Evolutionary conservation across 2,113 vertebrate genomes (phyloP), one percentile per base, ranked within the genome.

Genomic region (Acrocephalus arundinaceus): DNA sequence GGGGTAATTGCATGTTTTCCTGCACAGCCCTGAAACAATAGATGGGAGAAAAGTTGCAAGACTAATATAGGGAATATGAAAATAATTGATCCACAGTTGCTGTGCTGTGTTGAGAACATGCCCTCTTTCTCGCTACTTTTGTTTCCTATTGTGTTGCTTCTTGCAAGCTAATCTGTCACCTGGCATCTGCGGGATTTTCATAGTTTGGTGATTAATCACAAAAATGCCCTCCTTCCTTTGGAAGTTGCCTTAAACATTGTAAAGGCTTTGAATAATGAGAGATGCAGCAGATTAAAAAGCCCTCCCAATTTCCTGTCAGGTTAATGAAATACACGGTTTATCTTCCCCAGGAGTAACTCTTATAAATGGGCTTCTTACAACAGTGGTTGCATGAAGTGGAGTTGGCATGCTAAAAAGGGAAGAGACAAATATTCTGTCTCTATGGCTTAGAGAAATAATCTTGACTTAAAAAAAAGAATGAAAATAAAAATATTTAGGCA

Each of bases 241-340:
- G 91, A 96, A 93, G 85, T 89, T 90, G 43, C 39, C 77, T 84
- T 93, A 63, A 65, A 81, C 75, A 45, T 83, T 88, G 78, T 83
- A 92, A 95, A 92, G 61, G 20, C 45, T 88, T 94, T 88, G 93
- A 91, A 90, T 94, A 93, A 94, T 90, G 80, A 88, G 87, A 59
- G 49, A 85, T 82, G 43, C 43, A 87, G 79, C 85, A 86, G 92
- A 94, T 94, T 81, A 95, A 95, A 93, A 94, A 94, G 28, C 48
- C 63, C 86, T 94, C 76, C 80, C 67, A 84, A 6, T 92, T 94
- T 96, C 66, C 83, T 96, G 83, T 91, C 89, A 95, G 76, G 57
- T 94, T 94, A 95, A 94, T 95, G 89, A 95, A 96, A 85, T 92
- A 85, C 63, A 80, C 43, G 76, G 85, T 95, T 93, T 96, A 79